phyloP scores from a whole-genome alignment of 53 echinoderm and acorn worm species.

The Echinometra lucunter region DNA sequence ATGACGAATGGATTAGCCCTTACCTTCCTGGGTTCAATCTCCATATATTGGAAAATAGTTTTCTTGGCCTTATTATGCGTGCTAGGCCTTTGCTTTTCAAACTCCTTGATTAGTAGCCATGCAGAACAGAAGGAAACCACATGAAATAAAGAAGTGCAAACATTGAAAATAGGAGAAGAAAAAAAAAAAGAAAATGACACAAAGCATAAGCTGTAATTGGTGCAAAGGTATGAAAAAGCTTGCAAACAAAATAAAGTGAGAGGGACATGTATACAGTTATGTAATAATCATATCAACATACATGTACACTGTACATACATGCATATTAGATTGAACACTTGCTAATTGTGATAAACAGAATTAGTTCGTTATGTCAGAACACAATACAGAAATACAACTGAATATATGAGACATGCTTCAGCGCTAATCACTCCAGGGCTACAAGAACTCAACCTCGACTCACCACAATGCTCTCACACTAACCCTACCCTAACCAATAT shows the following conservation, averaged over 20 bases:
- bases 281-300: background rate
- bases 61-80: slow-evolving; percentile 37
- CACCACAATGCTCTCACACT: too few relatives aligned
- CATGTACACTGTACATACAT: background rate
- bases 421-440: too few relatives aligned
- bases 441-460: too few relatives aligned
- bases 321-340: too few relatives aligned
- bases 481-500: too few relatives aligned
- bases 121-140: background rate
- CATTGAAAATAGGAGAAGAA: slow-evolving; percentile 24
- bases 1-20: slow-evolving; percentile 8
- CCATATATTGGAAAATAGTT: slow-evolving; percentile 69
- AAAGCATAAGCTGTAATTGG: background rate
- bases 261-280: background rate
- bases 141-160: background rate
- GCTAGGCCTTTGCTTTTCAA: slow-evolving; percentile 54
- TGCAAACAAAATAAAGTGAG: background rate
- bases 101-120: slow-evolving; percentile 40
- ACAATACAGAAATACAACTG: background rate
- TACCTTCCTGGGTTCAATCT: slow-evolving; percentile 79
- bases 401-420: too few relatives aligned
- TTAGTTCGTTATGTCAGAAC: background rate
- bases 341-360: background rate
- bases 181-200: background rate
- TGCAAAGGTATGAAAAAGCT: background rate